Evolutionary conservation across 2,888 invertebrate species (phyloP).

Genomic region (Drepanosiphum platanoidis): DNA sequence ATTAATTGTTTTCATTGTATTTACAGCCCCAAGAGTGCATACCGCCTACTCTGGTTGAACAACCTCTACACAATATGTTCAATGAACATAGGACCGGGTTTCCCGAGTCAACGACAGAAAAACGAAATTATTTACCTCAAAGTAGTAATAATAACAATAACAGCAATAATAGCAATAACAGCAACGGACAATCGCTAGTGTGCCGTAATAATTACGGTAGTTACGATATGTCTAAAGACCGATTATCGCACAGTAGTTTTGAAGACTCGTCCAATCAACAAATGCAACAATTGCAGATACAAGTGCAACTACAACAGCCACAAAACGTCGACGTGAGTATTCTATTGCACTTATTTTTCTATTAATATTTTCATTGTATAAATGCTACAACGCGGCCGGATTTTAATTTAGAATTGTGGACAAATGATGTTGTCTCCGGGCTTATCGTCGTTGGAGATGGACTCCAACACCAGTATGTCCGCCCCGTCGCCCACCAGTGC

Average conservation of each 20-base stretch:
- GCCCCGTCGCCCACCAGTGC: conserved; percentile 82
- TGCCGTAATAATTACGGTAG: conserved; percentile 62
- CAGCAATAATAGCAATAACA: conserved; percentile 73
- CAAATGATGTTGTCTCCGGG: conserved; percentile 66
- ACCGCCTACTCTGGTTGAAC: conserved; percentile 62
- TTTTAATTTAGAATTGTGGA: conserved; percentile 47
- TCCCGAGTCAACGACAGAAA: conserved; percentile 48
- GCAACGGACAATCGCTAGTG: conserved; percentile 62
- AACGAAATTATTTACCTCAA: conserved; percentile 70
- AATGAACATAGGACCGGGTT: conserved; percentile 47
- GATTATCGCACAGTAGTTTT: conserved; percentile 68
- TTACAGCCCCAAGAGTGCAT: conserved; percentile 64
- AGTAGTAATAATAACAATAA: conserved; percentile 77
- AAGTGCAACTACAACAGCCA: conserved; percentile 76
- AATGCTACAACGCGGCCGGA: not conserved
- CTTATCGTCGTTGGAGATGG: conserved; percentile 71
- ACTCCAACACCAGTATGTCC: conserved; percentile 79
- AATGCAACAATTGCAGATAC: conserved; percentile 76
- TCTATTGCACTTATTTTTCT: not conserved
- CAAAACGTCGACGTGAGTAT: conserved; percentile 62
- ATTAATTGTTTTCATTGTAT: conserved; percentile 16
- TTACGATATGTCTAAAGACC: conserved; percentile 69
- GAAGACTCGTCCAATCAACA: conserved; percentile 71
- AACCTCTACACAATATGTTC: conserved; percentile 49
- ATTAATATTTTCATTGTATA: not conserved